Base-by-base conservation (phyloP, 2,113 vertebrate species). In the Toxotes jaculatrix region DNA sequence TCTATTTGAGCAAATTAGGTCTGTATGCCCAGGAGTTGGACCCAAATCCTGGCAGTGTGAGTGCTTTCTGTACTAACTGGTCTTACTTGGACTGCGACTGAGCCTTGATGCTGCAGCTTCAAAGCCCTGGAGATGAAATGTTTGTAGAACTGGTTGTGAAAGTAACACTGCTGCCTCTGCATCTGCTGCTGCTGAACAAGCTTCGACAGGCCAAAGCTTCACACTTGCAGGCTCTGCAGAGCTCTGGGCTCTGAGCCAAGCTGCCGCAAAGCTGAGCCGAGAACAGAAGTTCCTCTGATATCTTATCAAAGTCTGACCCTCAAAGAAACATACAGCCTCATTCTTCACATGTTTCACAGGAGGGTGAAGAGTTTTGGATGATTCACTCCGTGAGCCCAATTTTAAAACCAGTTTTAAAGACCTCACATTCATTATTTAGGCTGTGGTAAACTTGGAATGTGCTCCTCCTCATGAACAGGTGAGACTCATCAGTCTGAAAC, bases 91-190 rank as follows among this genome's bases (percentile, higher is more conserved):
- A 67, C 65, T n/a, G 40, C 1, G 9, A 7, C 47, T 8, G 55
- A 69, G 31, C 64, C 27, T 1, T 21, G 23, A 31, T 12, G 61
- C 78, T 66, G 47, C 68, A 11, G 62, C 74, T 71, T 66, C 74
- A 81, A 42, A 57, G 11, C 51, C 3, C n/a, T 53, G 45, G 14
- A 11, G 17, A 40, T 61, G 36, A 19, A 12, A 47, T 1, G 12
- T 19, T 31, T 51, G 11, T 42, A 4, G 13, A 74, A 60, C 17
- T 10, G 13, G 8, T 6, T 47, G 38, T 36, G 40, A 60, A 19
- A 31, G 42, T 31, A 1, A 36, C 2, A 10, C 38, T n/a, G 38
- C 80, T 1, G 36, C 53, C 55, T 38, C 67, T 57, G 11, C 51
- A 49, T 14, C 55, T 61, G 61, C 67, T 9, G n/a, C 65, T 45